Conservation (phyloP, 2,888 invertebrate species). For the Dione vanillae region DNA sequence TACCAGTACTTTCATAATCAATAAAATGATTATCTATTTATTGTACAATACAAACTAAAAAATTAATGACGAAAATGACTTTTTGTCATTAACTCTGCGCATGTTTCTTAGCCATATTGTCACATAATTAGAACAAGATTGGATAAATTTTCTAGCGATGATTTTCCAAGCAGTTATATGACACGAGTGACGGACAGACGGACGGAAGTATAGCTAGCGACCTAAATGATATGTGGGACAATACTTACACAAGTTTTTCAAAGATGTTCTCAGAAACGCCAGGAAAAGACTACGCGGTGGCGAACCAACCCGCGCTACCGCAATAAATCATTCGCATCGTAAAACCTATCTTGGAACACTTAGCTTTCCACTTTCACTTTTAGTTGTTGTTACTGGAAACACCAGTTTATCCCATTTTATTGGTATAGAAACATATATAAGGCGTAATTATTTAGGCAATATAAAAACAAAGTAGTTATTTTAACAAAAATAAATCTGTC, state of each 20-base stretch:
- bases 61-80: no score
- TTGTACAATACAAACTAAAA: no score
- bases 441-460: no score
- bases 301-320: constrained; percentile 9
- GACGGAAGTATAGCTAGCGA: constrained; percentile 37
- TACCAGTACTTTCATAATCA: no score
- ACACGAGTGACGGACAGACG: constrained; percentile 23
- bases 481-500: not conserved
- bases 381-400: constrained; percentile 12
- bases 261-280: constrained; percentile 39
- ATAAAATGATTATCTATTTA: no score
- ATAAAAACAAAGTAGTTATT: not conserved
- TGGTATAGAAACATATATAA: no score
- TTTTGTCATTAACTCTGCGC: no score
- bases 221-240: constrained; percentile 42
- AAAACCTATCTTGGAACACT: constrained; percentile 39
- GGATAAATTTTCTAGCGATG: not conserved
- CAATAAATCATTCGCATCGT: constrained; percentile 41
- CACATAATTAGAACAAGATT: not conserved
- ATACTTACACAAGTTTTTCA: constrained; percentile 37
- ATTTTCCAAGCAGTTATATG: constrained; percentile 10
- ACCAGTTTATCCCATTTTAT: not conserved
- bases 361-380: constrained; percentile 35
- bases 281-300: constrained; percentile 30
- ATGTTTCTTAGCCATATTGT: no score